Base-by-base conservation (phyloP, 2,113 vertebrate genomes). In the Onychostoma macrolepis region DNA sequence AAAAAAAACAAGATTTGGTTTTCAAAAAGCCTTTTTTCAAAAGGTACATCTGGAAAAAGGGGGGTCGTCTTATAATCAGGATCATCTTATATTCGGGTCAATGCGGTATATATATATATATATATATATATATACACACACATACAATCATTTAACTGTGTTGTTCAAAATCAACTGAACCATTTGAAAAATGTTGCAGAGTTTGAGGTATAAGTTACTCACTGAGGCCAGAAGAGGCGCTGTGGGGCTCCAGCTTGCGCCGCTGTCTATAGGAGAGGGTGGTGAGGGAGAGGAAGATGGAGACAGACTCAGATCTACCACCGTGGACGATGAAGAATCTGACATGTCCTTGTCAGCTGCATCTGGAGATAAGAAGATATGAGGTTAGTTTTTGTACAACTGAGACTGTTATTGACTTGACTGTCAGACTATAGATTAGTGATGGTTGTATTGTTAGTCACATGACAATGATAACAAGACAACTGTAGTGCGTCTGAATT, bases 271-370 rank as follows among this genome's bases (percentile, higher is more conserved):
- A 93, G 96, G 0, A 92, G 97, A 91, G 93, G 92, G 92, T 95
- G 87, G 96, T 86, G 0, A 95, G 94, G 58, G 93, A 88, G 96
- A 95, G 1, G 93, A 95, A 0, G 96, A 95, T 15, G 97, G 96
- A 0, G 97, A 97, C 88, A 97, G 93, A 93, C 97, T 97, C 91
- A 97, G 97, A 92, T 98, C 97, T 90, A 97, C 94, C 61, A 96
- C 94, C 0, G 96, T 96, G 72, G 96, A 90, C 2, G 95, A 96
- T 88, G 91, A 95, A 71, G 94, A 94, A 1, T 96, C 95, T 78
- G 91, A 93, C 63, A 94, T 95, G 86, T 97, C 96, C 5, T 91
- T 95, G 95, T 81, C 88, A 90, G 61, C 90, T 91, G 78, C 91
- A 92, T 93, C 38, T 69, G 50, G 36, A 38, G 6, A 87, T 13